phyloP scores from a whole-genome alignment of 2,113 vertebrate species.

The Prionailurus viverrinus region DNA sequence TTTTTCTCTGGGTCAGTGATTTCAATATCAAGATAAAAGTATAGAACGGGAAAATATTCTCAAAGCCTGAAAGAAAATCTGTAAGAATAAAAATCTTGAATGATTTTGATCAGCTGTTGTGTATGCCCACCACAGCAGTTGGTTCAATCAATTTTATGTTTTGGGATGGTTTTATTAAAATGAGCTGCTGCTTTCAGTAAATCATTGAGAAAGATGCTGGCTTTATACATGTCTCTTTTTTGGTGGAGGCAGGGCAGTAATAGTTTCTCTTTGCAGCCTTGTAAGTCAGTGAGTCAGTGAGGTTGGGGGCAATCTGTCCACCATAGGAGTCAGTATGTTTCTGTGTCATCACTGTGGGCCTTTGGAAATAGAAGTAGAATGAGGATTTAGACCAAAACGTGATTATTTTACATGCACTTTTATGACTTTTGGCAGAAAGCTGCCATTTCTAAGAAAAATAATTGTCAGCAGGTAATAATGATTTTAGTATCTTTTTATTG shows the following conservation, averaged over 20 bases:
- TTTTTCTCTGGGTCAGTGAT: constrained; percentile 49
- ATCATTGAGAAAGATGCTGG: constrained; percentile 86
- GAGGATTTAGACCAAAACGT: constrained; percentile 13
- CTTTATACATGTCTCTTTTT: constrained; percentile 72
- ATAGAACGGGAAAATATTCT: constrained; percentile 70
- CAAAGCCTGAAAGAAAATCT: constrained; percentile 82
- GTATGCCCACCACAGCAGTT: constrained; percentile 88
- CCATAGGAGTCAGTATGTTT: not conserved
- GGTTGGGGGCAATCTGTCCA: not conserved
- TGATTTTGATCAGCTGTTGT: constrained; percentile 88
- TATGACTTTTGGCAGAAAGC: not conserved
- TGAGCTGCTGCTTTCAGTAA: constrained; percentile 87
- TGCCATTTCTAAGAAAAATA: constrained; percentile 45
- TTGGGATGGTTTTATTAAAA: constrained; percentile 89
- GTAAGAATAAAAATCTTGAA: constrained; percentile 86
- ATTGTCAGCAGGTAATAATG: not conserved
- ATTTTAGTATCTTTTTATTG: constrained; percentile 20
- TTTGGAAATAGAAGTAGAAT: not conserved
- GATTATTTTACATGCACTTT: not conserved
- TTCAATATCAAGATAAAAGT: constrained; percentile 70
- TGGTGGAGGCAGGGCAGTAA: not conserved
- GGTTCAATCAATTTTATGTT: constrained; percentile 89
- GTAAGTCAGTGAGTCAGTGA: not conserved
- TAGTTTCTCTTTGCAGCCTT: constrained; percentile 50
- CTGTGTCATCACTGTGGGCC: not conserved